These are phyloP conservation scores for Macaca nemestrina DNA, from an alignment of 2,113 vertebrate genomes.

Conservation along the genomic window DNA sequence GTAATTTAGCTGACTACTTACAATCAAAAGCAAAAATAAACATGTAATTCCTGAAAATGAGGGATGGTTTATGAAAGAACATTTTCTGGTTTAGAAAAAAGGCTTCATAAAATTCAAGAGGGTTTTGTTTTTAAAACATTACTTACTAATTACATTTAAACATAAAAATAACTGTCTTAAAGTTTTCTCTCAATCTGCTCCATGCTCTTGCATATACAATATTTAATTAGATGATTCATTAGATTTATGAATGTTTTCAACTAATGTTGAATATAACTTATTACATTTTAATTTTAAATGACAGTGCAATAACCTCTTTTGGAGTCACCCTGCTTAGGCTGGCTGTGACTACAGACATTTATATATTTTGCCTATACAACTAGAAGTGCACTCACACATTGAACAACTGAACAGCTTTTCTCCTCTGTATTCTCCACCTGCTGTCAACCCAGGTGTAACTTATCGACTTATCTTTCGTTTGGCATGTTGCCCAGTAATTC, in stretches of 20 bases:
- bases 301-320: conserved; percentile 44
- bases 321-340: neutral
- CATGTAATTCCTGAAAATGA: conserved; percentile 3
- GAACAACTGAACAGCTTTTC: neutral
- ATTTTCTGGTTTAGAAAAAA: conserved; percentile 28
- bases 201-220: conserved; percentile 17
- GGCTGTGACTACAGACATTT: neutral
- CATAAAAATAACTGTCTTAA: conserved; percentile 47
- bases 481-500: neutral
- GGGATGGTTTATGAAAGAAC: conserved; percentile 23
- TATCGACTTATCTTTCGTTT: neutral
- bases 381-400: neutral
- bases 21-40: conserved; percentile 19
- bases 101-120: conserved; percentile 45
- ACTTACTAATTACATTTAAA: conserved; percentile 50
- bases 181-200: neutral
- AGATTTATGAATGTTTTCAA: conserved; percentile 67
- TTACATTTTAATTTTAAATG: conserved; percentile 67
- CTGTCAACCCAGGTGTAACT: neutral
- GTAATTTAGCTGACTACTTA: conserved; percentile 35
- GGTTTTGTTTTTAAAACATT: conserved; percentile 59
- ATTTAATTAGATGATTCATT: conserved; percentile 70
- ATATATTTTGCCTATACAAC: neutral
- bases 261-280: conserved; percentile 46
- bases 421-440: neutral